These are phyloP conservation scores for Poeciliopsis infans DNA, from an alignment of 2,797 vertebrate genomes.

Conservation along the genomic window DNA sequence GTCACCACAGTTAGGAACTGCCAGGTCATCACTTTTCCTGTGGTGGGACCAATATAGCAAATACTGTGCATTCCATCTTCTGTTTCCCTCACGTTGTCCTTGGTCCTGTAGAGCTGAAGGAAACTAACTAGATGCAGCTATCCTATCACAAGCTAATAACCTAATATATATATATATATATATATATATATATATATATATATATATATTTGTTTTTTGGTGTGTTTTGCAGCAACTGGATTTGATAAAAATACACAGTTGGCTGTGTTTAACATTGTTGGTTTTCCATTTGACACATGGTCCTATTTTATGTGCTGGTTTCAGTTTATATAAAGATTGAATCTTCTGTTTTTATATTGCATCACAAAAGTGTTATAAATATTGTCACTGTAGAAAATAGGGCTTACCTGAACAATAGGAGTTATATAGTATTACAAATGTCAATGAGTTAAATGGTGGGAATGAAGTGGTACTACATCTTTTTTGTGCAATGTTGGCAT, in stretches of 20 bases:
- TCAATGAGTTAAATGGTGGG: background rate
- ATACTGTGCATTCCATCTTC: slow-evolving; percentile 32
- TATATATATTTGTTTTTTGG: background rate
- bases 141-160: slow-evolving; percentile 6
- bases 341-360: slow-evolving; percentile 17
- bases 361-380: background rate
- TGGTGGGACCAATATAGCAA: slow-evolving; percentile 49
- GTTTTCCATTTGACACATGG: slow-evolving; percentile 18
- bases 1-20: slow-evolving; percentile 41
- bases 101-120: slow-evolving; percentile 35
- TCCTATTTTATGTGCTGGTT: slow-evolving; percentile 14
- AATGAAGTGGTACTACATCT: background rate
- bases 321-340: slow-evolving; percentile 18
- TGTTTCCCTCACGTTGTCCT: slow-evolving; percentile 21
- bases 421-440: background rate
- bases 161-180: background rate
- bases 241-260: slow-evolving; percentile 1
- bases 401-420: background rate
- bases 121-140: slow-evolving; percentile 27
- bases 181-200: too few species aligned
- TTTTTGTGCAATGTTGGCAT: background rate
- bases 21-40: slow-evolving; percentile 56
- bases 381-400: background rate
- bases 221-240: slow-evolving; percentile 13
- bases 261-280: background rate